Percentiles rank a stretch among this genome's conserved stretches.
Evolutionary conservation across 2,113 vertebrate species (phyloP).

Genomic region (Lichenostomus cassidix): DNA sequence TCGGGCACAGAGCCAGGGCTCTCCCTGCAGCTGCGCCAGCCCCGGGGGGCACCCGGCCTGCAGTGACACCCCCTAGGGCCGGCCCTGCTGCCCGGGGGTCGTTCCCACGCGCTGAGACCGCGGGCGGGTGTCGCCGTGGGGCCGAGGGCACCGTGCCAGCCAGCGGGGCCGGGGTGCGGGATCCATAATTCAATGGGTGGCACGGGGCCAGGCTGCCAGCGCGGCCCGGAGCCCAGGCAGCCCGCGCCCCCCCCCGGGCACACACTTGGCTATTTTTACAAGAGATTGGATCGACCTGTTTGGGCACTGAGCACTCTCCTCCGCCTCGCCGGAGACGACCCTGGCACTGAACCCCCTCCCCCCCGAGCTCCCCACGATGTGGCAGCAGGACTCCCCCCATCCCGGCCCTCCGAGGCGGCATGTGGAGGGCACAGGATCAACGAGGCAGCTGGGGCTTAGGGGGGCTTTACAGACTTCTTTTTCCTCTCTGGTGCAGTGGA

Average conservation of each 20-base stretch:
- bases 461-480: not conserved
- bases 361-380: fast-evolving
- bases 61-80: not conserved
- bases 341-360: not conserved
- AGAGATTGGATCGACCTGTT: not conserved
- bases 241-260: not conserved
- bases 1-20: conserved; percentile 23
- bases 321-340: fast-evolving
- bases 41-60: not conserved
- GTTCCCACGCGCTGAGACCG: not conserved
- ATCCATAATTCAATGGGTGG: conserved; percentile 29
- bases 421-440: no score
- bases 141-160: not conserved
- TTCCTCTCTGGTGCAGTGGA: fast-evolving
- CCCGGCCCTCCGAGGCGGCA: fast-evolving
- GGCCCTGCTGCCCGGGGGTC: not conserved
- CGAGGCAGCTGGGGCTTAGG: fast-evolving
- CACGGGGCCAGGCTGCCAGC: conserved; percentile 12
- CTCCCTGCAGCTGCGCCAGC: not conserved
- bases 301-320: not conserved
- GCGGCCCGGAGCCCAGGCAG: not conserved
- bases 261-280: not conserved
- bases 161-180: not conserved
- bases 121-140: not conserved
- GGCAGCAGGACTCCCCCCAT: not conserved